A percentile compares a stretch with the other conserved stretches of the same genome.
Evolutionary conservation across 2,113 vertebrate species (phyloP).

Genomic region (Pseudorectes ferrugineus): DNA sequence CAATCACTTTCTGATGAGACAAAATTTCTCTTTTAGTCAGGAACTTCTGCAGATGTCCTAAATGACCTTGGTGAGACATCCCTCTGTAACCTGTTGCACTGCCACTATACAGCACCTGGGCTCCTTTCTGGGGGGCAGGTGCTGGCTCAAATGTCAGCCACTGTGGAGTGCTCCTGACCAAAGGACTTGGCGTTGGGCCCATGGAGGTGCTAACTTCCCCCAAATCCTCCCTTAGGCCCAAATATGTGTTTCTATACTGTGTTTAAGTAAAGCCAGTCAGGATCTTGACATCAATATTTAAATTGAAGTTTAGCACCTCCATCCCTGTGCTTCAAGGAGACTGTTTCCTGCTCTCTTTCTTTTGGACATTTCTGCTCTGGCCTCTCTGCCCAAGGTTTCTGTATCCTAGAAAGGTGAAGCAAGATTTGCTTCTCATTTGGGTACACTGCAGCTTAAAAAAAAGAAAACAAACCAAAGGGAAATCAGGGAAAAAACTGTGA

Average conservation of each 20-base stretch:
- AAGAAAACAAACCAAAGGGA: not conserved
- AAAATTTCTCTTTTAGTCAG: not conserved
- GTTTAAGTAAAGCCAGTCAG: not conserved
- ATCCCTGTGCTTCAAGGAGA: not conserved
- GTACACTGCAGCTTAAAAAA: not conserved
- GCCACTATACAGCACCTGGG: rapidly evolving
- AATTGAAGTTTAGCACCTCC: not conserved
- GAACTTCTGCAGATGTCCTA: not conserved
- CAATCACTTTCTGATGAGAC: not conserved
- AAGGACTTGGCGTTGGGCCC: not conserved
- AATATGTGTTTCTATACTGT: not conserved
- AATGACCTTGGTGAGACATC: not conserved
- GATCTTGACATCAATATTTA: not conserved
- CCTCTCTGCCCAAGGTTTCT: not conserved
- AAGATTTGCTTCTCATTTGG: not conserved
- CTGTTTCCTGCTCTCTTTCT: not conserved
- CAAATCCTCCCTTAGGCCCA: not conserved
- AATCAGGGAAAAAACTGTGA: not conserved
- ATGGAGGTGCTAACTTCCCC: not conserved
- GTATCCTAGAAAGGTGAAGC: not conserved
- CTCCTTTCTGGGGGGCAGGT: not conserved
- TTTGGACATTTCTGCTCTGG: not conserved
- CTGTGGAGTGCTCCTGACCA: not conserved
- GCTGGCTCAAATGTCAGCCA: not conserved
- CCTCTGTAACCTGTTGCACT: not conserved